A percentile compares a stretch with the other conserved stretches of the same genome.
These are phyloP conservation scores for Centropristis striata DNA, from an alignment of 2,113 vertebrate species.

Conservation along the genomic window DNA sequence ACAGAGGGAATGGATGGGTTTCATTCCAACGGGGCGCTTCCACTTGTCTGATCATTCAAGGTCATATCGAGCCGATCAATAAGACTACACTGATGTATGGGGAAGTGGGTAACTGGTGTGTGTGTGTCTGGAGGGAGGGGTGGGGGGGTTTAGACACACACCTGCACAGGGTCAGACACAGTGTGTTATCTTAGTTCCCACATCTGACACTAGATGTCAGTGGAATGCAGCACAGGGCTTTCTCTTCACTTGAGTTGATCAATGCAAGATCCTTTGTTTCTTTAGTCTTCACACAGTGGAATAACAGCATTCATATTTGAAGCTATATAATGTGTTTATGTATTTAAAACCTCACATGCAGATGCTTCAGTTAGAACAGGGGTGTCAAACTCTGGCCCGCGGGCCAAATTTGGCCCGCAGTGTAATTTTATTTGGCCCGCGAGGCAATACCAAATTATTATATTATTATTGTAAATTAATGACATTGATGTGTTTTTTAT, in stretches of 20 bases:
- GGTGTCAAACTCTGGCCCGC: too few relatives aligned
- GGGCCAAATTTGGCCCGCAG: too few relatives aligned
- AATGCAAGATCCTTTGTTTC: conserved; percentile 58
- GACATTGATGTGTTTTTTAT: too few relatives aligned
- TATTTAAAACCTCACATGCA: neutral
- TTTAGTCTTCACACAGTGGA: conserved; percentile 11
- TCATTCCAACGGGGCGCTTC: conserved; percentile 65
- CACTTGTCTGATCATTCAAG: conserved; percentile 79
- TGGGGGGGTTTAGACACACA: conserved; percentile 24
- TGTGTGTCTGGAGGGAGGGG: neutral
- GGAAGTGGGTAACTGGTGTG: conserved; percentile 51
- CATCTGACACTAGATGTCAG: conserved; percentile 80
- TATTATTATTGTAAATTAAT: too few relatives aligned
- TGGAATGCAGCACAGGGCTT: conserved; percentile 59
- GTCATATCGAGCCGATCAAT: conserved; percentile 77
- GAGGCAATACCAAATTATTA: too few relatives aligned
- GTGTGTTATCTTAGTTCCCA: conserved; percentile 53
- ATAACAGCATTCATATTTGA: conserved; percentile 43
- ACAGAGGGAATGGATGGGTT: conserved; percentile 72
- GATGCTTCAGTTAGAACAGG: conserved; percentile 17
- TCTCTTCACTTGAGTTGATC: neutral
- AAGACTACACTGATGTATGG: conserved; percentile 66
- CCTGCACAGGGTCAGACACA: conserved; percentile 54
- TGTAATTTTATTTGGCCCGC: too few relatives aligned
- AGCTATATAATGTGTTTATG: conserved; percentile 23